A percentile compares a stretch with the other conserved stretches of the same genome.
These are phyloP conservation scores for Drosophila pandora DNA, from an alignment of 1,140 invertebrate species.

Conservation along the genomic window DNA sequence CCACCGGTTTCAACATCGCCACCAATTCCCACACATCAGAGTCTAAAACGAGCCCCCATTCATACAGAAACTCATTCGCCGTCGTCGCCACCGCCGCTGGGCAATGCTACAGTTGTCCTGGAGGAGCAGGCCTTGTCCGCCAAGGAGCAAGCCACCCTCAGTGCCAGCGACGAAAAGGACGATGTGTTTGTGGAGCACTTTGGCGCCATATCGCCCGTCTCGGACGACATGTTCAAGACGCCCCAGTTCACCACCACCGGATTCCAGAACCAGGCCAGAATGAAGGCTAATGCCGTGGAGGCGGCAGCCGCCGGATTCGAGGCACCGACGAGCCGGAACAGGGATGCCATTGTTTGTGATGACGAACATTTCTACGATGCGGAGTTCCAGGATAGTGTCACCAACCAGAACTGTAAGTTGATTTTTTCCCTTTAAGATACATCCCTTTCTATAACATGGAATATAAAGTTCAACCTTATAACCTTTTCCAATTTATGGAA, in stretches of 20 bases:
- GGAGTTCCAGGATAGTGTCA: conserved; percentile 53
- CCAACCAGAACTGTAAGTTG: conserved; percentile 59
- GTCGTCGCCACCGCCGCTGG: conserved; percentile 4
- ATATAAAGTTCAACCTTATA: no score
- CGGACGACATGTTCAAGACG: conserved; percentile 65
- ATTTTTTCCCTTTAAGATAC: no score
- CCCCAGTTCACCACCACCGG: conserved; percentile 49
- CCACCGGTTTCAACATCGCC: conserved; percentile 8
- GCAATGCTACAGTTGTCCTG: conserved; percentile 42
- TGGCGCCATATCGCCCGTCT: conserved; percentile 61
- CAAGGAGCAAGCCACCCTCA: conserved; percentile 68
- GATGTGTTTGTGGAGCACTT: conserved; percentile 70
- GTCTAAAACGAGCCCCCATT: conserved; percentile 40
- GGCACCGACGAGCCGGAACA: background rate
- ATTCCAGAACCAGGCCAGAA: conserved; percentile 39
- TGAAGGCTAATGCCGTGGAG: conserved; percentile 13
- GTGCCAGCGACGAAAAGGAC: conserved; percentile 74
- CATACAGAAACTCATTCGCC: conserved; percentile 16
- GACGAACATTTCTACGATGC: conserved; percentile 38
- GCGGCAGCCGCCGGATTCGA: background rate
- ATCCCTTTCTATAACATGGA: no score
- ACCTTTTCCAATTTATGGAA: no score
- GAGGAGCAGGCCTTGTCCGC: conserved; percentile 67
- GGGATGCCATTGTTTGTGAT: background rate
- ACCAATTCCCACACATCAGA: conserved; percentile 43